These are phyloP conservation scores for Pterostichus niger DNA, from an alignment of 2,888 invertebrate genomes.

Conservation along the genomic window DNA sequence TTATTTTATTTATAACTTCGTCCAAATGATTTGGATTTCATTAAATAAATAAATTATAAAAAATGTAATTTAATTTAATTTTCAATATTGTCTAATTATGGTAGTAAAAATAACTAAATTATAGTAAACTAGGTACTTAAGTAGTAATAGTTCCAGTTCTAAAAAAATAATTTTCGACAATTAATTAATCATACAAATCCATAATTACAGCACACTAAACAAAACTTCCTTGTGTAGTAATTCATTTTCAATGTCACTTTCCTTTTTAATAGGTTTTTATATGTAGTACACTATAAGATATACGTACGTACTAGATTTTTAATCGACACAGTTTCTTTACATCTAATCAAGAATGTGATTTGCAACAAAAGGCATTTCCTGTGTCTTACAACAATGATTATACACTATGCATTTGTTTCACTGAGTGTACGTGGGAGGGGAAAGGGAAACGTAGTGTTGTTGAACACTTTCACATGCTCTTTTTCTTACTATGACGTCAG, in stretches of 20 bases:
- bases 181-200: slow-evolving; percentile 22
- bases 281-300: no score
- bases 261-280: slow-evolving; percentile 4
- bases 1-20: no score
- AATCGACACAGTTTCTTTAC: not conserved
- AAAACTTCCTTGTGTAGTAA: slow-evolving; percentile 9
- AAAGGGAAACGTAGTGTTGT: not conserved
- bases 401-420: not conserved
- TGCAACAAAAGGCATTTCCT: slow-evolving; percentile 32
- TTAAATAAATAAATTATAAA: no score
- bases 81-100: no score
- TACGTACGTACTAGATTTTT: slow-evolving; percentile 1
- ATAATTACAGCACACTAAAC: not conserved
- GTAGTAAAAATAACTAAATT: not conserved
- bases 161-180: slow-evolving; percentile 30
- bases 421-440: slow-evolving; percentile 18
- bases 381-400: slow-evolving; percentile 27
- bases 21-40: no score
- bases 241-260: slow-evolving; percentile 28
- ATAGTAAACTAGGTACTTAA: not conserved
- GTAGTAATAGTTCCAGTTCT: not conserved
- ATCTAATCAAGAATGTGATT: slow-evolving; percentile 35
- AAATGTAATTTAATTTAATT: no score
- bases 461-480: slow-evolving; percentile 54
- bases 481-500: slow-evolving; percentile 56